Conservation (phyloP, 2,888 invertebrate species). For the Nomada goodeniana region DNA sequence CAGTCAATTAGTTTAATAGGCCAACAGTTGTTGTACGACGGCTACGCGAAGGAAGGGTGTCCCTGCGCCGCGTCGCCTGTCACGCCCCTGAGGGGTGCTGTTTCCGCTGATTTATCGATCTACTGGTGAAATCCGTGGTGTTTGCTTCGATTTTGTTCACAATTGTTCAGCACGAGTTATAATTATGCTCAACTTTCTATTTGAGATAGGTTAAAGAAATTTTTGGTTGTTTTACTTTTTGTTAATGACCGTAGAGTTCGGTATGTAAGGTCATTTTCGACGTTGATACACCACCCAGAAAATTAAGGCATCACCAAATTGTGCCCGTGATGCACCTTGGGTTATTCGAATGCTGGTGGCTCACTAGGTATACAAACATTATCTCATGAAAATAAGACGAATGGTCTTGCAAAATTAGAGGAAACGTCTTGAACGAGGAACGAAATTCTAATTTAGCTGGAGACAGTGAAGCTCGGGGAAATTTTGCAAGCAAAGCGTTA, state of each 20-base stretch:
- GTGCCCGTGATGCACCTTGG: too few relatives aligned
- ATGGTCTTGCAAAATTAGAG: background rate
- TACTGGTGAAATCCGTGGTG: conserved; percentile 29
- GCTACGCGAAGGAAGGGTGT: conserved; percentile 66
- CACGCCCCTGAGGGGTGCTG: conserved; percentile 70
- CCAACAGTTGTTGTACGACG: conserved; percentile 81
- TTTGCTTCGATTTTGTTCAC: conserved; percentile 25
- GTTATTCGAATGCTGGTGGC: too few relatives aligned
- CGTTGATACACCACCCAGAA: too few relatives aligned
- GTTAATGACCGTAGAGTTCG: too few relatives aligned
- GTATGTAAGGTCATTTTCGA: too few relatives aligned
- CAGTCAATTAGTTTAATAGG: conserved; percentile 84
- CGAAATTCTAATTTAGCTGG: conserved; percentile 65
- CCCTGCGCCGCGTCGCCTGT: conserved; percentile 52
- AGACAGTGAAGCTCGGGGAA: conserved; percentile 32
- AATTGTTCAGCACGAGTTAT: too few relatives aligned
- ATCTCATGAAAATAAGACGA: too few relatives aligned
- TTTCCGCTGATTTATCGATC: conserved; percentile 65
- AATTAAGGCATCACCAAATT: too few relatives aligned
- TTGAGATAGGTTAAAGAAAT: background rate
- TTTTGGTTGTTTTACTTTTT: too few relatives aligned
- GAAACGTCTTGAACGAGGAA: conserved; percentile 15
- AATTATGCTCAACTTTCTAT: too few relatives aligned
- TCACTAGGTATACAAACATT: too few relatives aligned
- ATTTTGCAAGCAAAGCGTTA: conserved; percentile 67